Conservation (phyloP, 2,113 vertebrate species). For the Hypanus sabinus region DNA sequence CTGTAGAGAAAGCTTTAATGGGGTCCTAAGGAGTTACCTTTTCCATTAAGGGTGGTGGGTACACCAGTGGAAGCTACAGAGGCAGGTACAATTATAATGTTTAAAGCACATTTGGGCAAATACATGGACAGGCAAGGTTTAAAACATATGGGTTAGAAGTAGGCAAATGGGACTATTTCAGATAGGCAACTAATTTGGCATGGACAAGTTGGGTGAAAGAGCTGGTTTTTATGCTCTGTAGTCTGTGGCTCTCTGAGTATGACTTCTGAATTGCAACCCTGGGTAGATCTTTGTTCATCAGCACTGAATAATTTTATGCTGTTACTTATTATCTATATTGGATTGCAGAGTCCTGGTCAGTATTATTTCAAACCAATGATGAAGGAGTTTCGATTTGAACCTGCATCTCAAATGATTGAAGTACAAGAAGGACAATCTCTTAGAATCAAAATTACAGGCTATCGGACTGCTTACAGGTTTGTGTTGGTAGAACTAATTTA, state of each 20-base stretch:
- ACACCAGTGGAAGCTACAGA: no score
- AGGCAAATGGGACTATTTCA: no score
- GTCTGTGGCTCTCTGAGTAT: background rate
- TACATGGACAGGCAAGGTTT: no score
- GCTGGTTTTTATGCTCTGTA: no score
- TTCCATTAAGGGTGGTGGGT: no score
- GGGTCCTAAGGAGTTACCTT: no score
- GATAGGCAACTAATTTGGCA: no score
- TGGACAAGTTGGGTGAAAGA: no score
- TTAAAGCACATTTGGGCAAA: no score
- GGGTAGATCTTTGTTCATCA: background rate
- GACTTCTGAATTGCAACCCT: background rate
- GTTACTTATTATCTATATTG: conserved; percentile 17
- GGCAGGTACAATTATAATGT: no score
- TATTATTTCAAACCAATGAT: conserved; percentile 99
- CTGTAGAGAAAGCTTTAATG: no score
- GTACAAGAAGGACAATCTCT: conserved; percentile 89
- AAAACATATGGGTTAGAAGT: no score
- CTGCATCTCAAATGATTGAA: conserved; percentile 90
- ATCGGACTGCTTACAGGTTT: conserved; percentile 84
- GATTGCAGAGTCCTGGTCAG: conserved; percentile 88
- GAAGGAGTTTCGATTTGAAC: conserved; percentile 97
- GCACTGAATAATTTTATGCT: background rate
- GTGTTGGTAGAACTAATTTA: conserved; percentile 8
- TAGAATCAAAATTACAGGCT: conserved; percentile 76